Percentiles rank a stretch among this genome's conserved stretches.
Evolutionary conservation across 2,113 vertebrate species (phyloP).

Genomic region (Oreocharis arfaki): DNA sequence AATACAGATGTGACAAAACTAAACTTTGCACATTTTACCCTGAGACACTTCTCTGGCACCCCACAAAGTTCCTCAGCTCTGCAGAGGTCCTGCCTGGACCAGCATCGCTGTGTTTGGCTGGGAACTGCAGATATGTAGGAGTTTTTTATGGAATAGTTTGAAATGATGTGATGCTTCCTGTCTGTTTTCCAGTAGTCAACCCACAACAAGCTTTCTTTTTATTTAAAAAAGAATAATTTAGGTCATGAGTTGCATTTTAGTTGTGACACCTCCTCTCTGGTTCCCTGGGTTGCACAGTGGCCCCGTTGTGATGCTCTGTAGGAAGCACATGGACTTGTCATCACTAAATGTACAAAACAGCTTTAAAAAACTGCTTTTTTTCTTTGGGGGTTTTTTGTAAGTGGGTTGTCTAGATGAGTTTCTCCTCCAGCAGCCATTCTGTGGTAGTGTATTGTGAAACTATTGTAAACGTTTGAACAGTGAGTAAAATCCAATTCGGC

Average conservation of each 20-base stretch:
- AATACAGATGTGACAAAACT: neutral
- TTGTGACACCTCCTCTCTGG: neutral
- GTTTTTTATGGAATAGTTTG: neutral
- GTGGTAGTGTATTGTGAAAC: neutral
- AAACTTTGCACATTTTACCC: neutral
- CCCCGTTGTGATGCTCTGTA: neutral
- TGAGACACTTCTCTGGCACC: neutral
- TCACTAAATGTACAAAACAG: neutral
- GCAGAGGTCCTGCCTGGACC: neutral
- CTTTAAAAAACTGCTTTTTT: neutral
- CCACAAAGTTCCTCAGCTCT: neutral
- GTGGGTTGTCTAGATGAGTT: neutral
- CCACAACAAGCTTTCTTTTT: neutral
- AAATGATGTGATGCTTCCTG: neutral
- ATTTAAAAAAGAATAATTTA: neutral
- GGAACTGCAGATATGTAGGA: neutral
- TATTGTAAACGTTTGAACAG: neutral
- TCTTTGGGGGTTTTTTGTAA: neutral
- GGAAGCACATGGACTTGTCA: neutral
- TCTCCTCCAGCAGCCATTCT: neutral
- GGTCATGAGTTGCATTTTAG: neutral
- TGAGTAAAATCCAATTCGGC: neutral
- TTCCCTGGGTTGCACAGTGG: neutral
- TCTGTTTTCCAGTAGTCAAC: neutral
- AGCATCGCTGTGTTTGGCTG: rapidly evolving